Base-by-base conservation (phyloP, 30 jellyfish, hydroid and myxozoan species). In the Hydractinia echinata region DNA sequence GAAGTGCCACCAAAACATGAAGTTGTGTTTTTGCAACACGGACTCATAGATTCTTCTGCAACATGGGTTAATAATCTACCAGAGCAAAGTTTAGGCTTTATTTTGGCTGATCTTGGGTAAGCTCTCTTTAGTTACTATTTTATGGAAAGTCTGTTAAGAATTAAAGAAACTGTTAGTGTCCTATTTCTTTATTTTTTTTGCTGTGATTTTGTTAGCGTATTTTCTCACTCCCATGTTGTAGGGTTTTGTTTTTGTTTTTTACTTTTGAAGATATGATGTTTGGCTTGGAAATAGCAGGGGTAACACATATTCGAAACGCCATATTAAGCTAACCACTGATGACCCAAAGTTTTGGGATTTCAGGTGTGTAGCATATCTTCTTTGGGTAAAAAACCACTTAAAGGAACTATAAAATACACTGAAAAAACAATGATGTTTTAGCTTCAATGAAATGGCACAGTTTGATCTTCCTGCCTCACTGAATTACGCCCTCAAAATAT, bases 271-370 rank as follows among this genome's bases (percentile, higher is more conserved):
- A 71, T 90, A 85, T 54, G 97, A 90, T 51, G 97, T 90, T 4
- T 90, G 97, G 97, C 84, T 90, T 61, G 97, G 96, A 18, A 90
- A 90, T 83, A 83, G 94, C 74, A 76, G 97, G 39, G 97, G 97
- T 54, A 90, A 86, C 67, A 82, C 94, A 6, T 90, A 90, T 66
- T 90, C 97, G 18, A 83, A 83, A 14, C 67, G 73, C 58, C 95
- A 90, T 77, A 88, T 82, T 15, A 74, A 84, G n/a, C 71, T 79
- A 30, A 30, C 95, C 7, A 67, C 53, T 19, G 60, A 84, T 53
- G 97, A 89, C 67, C 85, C 79, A 18, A 79, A 81, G 11, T 90
- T 81, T 66, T 90, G 97, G 97, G 95, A 81, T 58, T 90, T 90
- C 83, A 85, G 87, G 86, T 79, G 13, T 8, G 39, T 30, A 30